Conservation (phyloP, 2,888 invertebrate genomes). For the Archips crataeganus region DNA sequence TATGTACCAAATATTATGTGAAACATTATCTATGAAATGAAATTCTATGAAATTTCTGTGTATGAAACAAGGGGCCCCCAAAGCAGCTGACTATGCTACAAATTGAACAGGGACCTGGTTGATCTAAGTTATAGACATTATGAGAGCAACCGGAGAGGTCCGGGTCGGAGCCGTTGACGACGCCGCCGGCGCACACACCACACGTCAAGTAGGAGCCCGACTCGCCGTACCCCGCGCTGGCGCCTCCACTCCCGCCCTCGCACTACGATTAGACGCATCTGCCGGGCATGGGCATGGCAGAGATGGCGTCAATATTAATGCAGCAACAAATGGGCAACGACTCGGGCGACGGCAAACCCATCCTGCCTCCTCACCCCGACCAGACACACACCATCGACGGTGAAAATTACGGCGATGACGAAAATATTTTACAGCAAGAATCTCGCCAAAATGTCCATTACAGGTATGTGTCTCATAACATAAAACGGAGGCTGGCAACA, state of each 20-base stretch:
- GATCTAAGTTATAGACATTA: too few species aligned
- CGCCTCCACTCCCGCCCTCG: constrained; percentile 61
- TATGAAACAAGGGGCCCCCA: too few species aligned
- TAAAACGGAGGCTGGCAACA: constrained; percentile 66
- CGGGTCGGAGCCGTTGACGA: constrained; percentile 81
- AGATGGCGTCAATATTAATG: constrained; percentile 87
- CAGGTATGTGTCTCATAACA: constrained; percentile 72
- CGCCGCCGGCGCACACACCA: constrained; percentile 79
- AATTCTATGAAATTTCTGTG: too few species aligned
- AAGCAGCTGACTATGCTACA: too few species aligned
- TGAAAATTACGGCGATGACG: constrained; percentile 78
- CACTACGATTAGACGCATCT: constrained; percentile 77
- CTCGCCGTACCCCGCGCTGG: constrained; percentile 70
- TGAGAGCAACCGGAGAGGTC: too few species aligned
- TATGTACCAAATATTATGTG: too few species aligned
- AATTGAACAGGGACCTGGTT: too few species aligned
- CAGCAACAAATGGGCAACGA: constrained; percentile 87
- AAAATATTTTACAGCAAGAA: constrained; percentile 77
- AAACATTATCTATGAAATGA: too few species aligned
- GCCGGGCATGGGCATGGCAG: constrained; percentile 86
- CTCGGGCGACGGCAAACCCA: constrained; percentile 85
- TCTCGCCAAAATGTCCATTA: constrained; percentile 72
- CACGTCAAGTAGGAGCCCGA: constrained; percentile 88
- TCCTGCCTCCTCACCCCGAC: constrained; percentile 88
- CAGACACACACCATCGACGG: too few species aligned